A percentile compares a stretch with the other conserved stretches of the same genome.
Conservation (phyloP, 2,797 vertebrate genomes). For the Myotis planiceps region DNA sequence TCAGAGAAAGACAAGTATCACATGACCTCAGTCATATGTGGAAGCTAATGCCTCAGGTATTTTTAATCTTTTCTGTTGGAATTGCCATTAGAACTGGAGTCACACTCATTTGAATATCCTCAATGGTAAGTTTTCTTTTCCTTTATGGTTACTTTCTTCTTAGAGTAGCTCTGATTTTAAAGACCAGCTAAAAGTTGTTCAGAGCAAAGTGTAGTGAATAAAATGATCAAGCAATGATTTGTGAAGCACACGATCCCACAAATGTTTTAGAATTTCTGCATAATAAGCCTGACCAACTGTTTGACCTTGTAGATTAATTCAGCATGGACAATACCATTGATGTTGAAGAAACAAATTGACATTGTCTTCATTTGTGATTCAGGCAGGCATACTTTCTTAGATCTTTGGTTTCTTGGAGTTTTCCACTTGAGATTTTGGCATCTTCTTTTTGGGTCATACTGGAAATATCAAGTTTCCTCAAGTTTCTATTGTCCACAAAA, state of each 20-base stretch:
- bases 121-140: neutral
- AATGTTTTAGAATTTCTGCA: slow-evolving; percentile 48
- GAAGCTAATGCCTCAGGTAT: neutral
- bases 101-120: neutral
- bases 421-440: slow-evolving; percentile 18
- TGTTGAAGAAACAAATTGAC: slow-evolving; percentile 30
- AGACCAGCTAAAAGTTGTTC: neutral
- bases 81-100: neutral
- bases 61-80: slow-evolving; percentile 1
- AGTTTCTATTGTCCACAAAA: slow-evolving; percentile 50
- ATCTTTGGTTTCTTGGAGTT: slow-evolving; percentile 24
- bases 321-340: slow-evolving; percentile 6
- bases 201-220: neutral
- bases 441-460: slow-evolving; percentile 28
- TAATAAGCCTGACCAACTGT: neutral
- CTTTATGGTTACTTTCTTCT: neutral
- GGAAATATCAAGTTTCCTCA: slow-evolving; percentile 58
- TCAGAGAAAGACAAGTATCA: no score
- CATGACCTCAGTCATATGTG: no score
- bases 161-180: slow-evolving; percentile 7
- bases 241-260: neutral
- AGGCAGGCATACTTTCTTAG: neutral
- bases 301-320: slow-evolving; percentile 53
- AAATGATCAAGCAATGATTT: slow-evolving; percentile 8
- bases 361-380: slow-evolving; percentile 27